Evolutionary conservation across 2,888 invertebrate species (phyloP), one percentile per base, ranked within the genome.

Genomic region (Drosophila paranaensis): DNA sequence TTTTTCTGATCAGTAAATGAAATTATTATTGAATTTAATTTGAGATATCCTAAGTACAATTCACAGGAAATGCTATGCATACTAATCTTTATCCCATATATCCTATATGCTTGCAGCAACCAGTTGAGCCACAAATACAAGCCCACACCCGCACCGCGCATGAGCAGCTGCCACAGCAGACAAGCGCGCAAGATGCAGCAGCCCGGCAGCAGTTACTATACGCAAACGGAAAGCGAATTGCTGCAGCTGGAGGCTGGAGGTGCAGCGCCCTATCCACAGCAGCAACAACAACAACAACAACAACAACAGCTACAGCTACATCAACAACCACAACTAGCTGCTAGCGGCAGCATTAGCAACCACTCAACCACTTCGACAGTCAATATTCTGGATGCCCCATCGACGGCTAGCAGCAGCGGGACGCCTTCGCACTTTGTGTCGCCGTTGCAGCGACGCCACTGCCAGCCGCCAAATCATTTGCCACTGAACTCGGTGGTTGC

Each of bases 381-480:
- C 33, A 85, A 83, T 75, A 82, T 81, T 64, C 70, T 88, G 66
- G 90, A 90, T 62, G 82, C 83, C 56, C 78, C 84, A 55, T 83
- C 82, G 60, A 71, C 74, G 68, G 88, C 48, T 42, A 82, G 89
- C 61, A 88, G 88, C 70, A 88, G 81, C 68, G 89, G 82, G 40
- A 88, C 90, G 46, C 78, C 89, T 51, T 81, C 89, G 62, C 91
- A 91, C 54, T 92, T 91, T 78, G 78, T 91, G 40, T 84, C 77
- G 88, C 84, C 88, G 48, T 77, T 88, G 93, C 94, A 20, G 93
- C 93, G 86, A 92, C 94, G 51, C 93, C 94, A 83, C 77, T 82
- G 67, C 78, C 85, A 79, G 69, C 91, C 70, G 75, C 91, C 80
- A 73, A 90, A 76, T 83, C 91, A 89, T 71, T 74, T 91, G 82